Evolutionary conservation across 2,888 invertebrate genomes (phyloP).

Genomic region (Spicauda simplicius): DNA sequence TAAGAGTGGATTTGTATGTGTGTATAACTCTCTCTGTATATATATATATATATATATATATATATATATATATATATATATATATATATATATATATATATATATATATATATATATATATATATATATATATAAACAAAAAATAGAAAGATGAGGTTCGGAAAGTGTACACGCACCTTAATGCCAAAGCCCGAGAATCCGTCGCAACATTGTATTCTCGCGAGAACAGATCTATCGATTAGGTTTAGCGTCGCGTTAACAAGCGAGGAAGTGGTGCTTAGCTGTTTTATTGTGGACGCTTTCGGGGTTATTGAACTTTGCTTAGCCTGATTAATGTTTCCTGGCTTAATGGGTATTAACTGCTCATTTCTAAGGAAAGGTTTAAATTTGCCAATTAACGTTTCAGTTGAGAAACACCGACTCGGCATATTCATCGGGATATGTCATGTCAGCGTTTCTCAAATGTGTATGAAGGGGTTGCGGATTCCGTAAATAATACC

Average conservation of each 20-base stretch:
- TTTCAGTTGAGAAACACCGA: neutral
- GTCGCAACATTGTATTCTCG: slow-evolving; percentile 26
- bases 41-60: too few species aligned
- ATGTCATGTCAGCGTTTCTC: neutral
- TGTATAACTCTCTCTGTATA: too few species aligned
- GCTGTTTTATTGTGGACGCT: slow-evolving; percentile 25
- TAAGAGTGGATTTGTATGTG: too few species aligned
- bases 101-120: too few species aligned
- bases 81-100: too few species aligned
- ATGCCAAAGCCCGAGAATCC: slow-evolving; percentile 12
- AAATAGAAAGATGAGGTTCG: neutral
- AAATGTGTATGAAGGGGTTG: too few species aligned
- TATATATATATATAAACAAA: too few species aligned
- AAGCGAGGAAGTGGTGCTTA: slow-evolving; percentile 17
- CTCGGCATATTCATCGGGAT: too few species aligned
- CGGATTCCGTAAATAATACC: too few species aligned
- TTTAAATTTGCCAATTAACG: neutral
- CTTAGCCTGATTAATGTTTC: slow-evolving; percentile 28
- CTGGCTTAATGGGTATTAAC: slow-evolving; percentile 19
- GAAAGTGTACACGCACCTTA: neutral
- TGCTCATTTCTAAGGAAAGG: neutral
- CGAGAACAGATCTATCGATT: slow-evolving; percentile 33
- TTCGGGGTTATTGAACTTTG: slow-evolving; percentile 27
- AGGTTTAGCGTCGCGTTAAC: slow-evolving; percentile 31
- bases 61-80: too few species aligned